Evolutionary conservation across 1,140 invertebrate species (phyloP), one percentile per base, ranked within the genome.

Genomic region (Drosophila ambigua): DNA sequence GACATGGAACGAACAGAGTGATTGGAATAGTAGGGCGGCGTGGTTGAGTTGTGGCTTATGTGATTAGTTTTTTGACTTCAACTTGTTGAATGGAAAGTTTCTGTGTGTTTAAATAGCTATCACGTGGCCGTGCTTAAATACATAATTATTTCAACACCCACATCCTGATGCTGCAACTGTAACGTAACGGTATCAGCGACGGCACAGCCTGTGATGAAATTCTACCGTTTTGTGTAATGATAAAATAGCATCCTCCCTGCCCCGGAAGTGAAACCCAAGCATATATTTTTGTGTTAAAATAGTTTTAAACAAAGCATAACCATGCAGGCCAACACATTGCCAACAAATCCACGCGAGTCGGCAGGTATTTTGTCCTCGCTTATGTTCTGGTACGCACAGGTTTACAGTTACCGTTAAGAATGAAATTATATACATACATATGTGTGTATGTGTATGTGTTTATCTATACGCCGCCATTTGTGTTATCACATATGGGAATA

Each of bases 351-450:
- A 6, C 79, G 83, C 24, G 79, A 89, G 53, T 73, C 46, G 45
- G 84, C 83, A n/a, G 75, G 57, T 51, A 68, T 75, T 44, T 35
- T 89, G 23, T 88, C 83, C 20, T 44, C 84, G 6, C 45, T 88
- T 9, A 88, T 88, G 83, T 88, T 88, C 60, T 88, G 83, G 83
- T 88, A 77, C 63, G 83, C 59, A 24, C 15, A 49, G 5, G 31
- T 51, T 35, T 53, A 11, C 23, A 41, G 15, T 39, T 62, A 24
- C 43, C 46, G 41, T 39, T 54, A 55, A 24, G 16, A 55, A 46
- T 16, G 48, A 39, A 50, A 52, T 26, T 51, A 20, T 52, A n/a
- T 62, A 8, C 20, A 50, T 51, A n/a, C 24, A 11, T 20, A 13
- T 24, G 9, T 28, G 46, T 60, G 9, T 28, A 39, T 60, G 23